Conservation (phyloP, 2,113 vertebrate genomes). For the Calidris pugnax region DNA sequence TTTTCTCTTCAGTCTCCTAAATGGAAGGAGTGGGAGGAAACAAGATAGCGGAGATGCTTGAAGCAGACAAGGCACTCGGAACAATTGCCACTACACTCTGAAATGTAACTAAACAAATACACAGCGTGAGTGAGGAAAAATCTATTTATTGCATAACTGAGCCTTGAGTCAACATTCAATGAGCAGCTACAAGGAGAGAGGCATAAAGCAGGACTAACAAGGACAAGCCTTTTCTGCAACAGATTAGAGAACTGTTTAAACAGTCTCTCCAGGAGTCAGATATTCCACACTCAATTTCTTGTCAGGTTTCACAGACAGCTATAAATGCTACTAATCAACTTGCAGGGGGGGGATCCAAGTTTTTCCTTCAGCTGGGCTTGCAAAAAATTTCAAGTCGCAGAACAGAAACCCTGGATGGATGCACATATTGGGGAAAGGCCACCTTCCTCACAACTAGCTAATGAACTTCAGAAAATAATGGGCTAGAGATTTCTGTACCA, state of each 20-base stretch:
- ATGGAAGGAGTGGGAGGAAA: neutral
- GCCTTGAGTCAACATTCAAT: neutral
- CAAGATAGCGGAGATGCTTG: neutral
- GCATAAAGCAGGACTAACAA: neutral
- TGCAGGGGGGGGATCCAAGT: neutral
- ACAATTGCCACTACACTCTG: neutral
- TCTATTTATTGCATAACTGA: neutral
- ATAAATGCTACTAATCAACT: neutral
- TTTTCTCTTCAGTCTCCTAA: slow-evolving; percentile 25
- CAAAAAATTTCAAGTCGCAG: neutral
- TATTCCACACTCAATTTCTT: neutral
- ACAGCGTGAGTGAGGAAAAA: neutral
- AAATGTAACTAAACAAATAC: slow-evolving; percentile 3
- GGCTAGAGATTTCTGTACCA: neutral
- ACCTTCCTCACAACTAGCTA: neutral
- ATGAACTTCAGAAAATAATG: neutral
- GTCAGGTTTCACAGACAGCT: neutral
- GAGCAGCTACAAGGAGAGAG: neutral
- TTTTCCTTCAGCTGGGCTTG: neutral
- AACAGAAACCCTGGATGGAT: neutral
- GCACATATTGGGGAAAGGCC: neutral
- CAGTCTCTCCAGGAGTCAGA: neutral
- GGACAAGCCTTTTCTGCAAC: neutral
- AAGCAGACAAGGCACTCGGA: neutral
- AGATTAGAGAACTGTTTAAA: neutral